Base-by-base conservation (phyloP, 2,113 vertebrate species). In the Mirounga angustirostris region DNA sequence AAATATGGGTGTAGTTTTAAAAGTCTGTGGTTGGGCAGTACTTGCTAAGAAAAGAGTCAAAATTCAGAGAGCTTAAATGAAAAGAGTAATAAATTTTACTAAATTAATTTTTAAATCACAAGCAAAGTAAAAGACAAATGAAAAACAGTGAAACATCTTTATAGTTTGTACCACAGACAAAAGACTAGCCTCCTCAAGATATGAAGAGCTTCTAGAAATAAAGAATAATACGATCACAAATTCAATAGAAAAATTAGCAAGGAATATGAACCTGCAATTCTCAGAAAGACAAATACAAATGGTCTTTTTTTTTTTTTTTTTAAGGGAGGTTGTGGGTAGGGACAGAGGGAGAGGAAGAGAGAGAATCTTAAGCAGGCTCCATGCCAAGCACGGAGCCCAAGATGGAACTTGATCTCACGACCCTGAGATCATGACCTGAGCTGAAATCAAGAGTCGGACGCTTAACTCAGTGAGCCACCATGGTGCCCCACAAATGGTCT, bases 251-350 rank as follows among this genome's bases (percentile, higher is more conserved):
- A 87, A 96, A 52, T 16, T 18, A n/a, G 18, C 46, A 76, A 78
- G 46, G 36, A 50, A 80, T 26, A 89, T 43, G 40, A 93, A 76
- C 22, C 16, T 59, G 14, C 7, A 46, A 21, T 73, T 92, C 16
- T 85, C 58, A 69, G 58, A 71, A 93, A 96, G 12, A 16, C 21
- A 83, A 69, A 96, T 87, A 84, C 11, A 95, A 96, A 73, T 61
- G 36, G 3, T 40, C 73, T 46, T 81, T 93, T 69, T n/a, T 69
- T n/a, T 65, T 10, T 28, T 28, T 63, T 63, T 28, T 63, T 63
- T 63, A 30, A 30, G 6, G 28, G 5, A 9, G 63, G 13, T 2
- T 52, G 14, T 4, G 0, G 28, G 63, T 65, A 65, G 63, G 26
- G 28, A 65, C 63, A 30, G 28, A 65, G 28, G 63, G 63, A 65